Evolutionary conservation across 2,113 vertebrate genomes (phyloP), one percentile per base, ranked within the genome.

Genomic region (Desmodus rotundus): DNA sequence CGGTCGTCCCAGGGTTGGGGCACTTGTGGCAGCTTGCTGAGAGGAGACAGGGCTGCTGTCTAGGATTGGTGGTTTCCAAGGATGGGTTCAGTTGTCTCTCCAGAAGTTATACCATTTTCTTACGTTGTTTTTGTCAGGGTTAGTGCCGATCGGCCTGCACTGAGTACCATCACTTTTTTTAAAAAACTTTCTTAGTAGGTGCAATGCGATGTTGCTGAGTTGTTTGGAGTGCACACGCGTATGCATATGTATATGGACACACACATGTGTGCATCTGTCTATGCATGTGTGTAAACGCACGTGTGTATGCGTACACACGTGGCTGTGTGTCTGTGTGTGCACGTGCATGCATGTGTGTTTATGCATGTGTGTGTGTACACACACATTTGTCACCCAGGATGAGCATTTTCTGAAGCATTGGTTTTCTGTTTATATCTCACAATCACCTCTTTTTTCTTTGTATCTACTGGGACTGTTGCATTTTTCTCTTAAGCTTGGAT

Each of bases 391-490:
- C 73, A 4, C 47, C 77, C 28, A 36, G 56, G 3, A 45, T 86
- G 41, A 80, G 13, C 36, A 26, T 84, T 67, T 56, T 74, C n/a
- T 82, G 91, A 87, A 52, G 36, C 28, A 31, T 0, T 47, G 36
- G 33, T 50, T 89, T 87, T 87, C 70, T 89, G 24, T 61, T 92
- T 72, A 5, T 54, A 24, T 26, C 24, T 19, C 26, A 84, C 20
- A 15, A 28, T 73, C 14, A 28, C 10, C 16, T 54, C 38, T 81
- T 97, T 78, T 94, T 31, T 81, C 47, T 95, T 88, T 93, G 19
- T 78, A 43, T 77, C 38, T 89, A 5, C 45, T 38, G 38, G 47
- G 19, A 65, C 12, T 4, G 1, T 74, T 89, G n/a, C 12, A 11
- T 89, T 80, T 96, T 78, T 38, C 82, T 74, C 12, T 58, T 88